These are phyloP conservation scores for Premnoplex brunnescens DNA, from an alignment of 2,797 vertebrate species.

Conservation along the genomic window DNA sequence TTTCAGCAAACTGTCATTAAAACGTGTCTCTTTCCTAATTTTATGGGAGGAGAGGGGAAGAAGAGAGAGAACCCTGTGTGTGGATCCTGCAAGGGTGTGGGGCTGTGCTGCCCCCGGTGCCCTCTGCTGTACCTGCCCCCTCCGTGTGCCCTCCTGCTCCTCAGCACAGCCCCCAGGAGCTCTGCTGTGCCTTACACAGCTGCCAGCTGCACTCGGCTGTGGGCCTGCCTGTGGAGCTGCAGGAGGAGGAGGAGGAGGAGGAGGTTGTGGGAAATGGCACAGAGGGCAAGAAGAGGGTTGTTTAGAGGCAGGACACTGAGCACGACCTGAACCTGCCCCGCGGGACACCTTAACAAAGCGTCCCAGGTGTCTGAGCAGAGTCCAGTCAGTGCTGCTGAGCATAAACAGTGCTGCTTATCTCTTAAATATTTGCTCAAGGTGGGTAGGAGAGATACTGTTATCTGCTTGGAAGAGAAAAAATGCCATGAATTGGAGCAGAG, in stretches of 20 bases:
- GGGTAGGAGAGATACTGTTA: background rate
- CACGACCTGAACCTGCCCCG: background rate
- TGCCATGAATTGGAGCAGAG: constrained; percentile 13
- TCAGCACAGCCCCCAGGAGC: background rate
- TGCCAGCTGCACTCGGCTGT: background rate
- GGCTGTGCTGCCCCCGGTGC: fast-evolving
- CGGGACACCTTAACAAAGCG: fast-evolving
- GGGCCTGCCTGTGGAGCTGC: background rate
- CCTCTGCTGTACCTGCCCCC: background rate
- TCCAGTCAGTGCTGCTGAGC: background rate
- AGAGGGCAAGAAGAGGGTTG: background rate
- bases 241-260: background rate
- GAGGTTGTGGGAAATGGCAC: background rate
- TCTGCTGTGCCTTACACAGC: background rate
- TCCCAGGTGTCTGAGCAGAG: background rate
- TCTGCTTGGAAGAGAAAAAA: background rate
- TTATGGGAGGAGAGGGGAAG: background rate
- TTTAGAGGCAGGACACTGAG: background rate
- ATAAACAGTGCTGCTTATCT: background rate
- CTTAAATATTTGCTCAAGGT: background rate
- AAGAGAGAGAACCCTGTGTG: background rate
- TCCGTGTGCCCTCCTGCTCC: background rate
- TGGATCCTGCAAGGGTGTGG: fast-evolving
- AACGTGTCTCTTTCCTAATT: background rate
- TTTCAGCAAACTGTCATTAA: constrained; percentile 31